These are phyloP conservation scores for Incurvaria masculella DNA, from an alignment of 2,888 invertebrate species.

Conservation along the genomic window DNA sequence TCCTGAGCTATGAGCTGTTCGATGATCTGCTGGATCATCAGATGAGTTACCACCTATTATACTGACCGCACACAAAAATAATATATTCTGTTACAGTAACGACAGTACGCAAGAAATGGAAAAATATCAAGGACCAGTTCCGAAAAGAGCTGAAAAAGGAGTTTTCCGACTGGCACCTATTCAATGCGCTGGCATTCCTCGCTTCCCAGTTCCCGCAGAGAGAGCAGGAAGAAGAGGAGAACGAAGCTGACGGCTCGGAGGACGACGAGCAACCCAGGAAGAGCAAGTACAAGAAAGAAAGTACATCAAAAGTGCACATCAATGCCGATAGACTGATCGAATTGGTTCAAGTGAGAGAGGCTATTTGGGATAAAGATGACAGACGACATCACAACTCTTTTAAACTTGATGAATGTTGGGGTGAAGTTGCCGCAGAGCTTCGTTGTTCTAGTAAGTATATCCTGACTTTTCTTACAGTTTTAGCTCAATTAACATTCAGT, in stretches of 20 bases:
- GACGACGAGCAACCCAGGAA: background rate
- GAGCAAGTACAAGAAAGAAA: slow-evolving; percentile 29
- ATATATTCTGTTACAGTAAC: slow-evolving; percentile 2
- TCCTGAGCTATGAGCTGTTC: background rate
- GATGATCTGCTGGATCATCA: background rate
- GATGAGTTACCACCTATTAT: background rate
- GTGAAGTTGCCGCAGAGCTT: slow-evolving; percentile 42
- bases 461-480: no score
- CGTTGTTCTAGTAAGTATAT: slow-evolving; percentile 42
- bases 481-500: no score
- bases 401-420: slow-evolving; percentile 47
- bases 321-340: slow-evolving; percentile 45
- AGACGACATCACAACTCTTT: slow-evolving; percentile 52
- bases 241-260: slow-evolving; percentile 28
- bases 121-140: slow-evolving; percentile 49
- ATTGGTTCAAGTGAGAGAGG: slow-evolving; percentile 34
- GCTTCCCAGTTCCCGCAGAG: slow-evolving; percentile 37
- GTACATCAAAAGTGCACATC: slow-evolving; percentile 37
- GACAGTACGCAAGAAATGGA: slow-evolving; percentile 39
- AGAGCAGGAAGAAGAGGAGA: slow-evolving; percentile 28
- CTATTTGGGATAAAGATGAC: slow-evolving; percentile 46
- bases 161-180: slow-evolving; percentile 47
- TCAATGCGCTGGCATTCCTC: slow-evolving; percentile 40
- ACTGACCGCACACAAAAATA: background rate
- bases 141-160: slow-evolving; percentile 49